Percentiles rank a stretch among this genome's conserved stretches.
phyloP scores from a whole-genome alignment of 2,888 invertebrate genomes.

The Nycteola revayana region DNA sequence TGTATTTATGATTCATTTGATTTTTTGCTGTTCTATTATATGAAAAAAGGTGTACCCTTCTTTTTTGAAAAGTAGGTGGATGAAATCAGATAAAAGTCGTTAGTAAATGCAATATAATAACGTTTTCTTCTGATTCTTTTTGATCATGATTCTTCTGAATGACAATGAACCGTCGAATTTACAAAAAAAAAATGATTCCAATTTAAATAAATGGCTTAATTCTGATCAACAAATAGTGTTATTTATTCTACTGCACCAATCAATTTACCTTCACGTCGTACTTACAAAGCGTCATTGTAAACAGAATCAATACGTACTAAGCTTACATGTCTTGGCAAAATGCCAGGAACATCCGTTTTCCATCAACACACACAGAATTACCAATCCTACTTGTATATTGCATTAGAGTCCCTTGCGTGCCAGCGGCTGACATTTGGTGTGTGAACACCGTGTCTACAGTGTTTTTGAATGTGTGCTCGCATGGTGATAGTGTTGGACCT shows the following conservation, averaged over 20 bases:
- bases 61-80: too few relatives aligned
- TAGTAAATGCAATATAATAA: too few relatives aligned
- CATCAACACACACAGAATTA: constrained; percentile 36
- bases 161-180: too few relatives aligned
- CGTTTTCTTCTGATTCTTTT: too few relatives aligned
- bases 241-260: constrained; percentile 9
- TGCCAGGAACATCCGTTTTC: constrained; percentile 48
- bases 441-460: constrained; percentile 12
- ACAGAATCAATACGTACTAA: constrained; percentile 48
- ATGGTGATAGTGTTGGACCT: constrained; percentile 5
- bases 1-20: too few relatives aligned
- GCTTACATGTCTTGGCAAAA: constrained; percentile 39
- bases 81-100: too few relatives aligned
- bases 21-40: too few relatives aligned
- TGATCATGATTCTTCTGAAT: too few relatives aligned
- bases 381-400: constrained; percentile 21
- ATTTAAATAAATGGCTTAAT: too few relatives aligned
- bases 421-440: constrained; percentile 8
- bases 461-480: constrained; percentile 14
- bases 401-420: constrained; percentile 15
- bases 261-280: constrained; percentile 9
- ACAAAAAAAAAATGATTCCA: too few relatives aligned
- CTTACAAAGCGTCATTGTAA: constrained; percentile 32
- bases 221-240: too few relatives aligned
- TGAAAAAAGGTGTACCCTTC: too few relatives aligned